Evolutionary conservation across 2,888 invertebrate species (phyloP).

Genomic region (Epistrophe grossulariae): DNA sequence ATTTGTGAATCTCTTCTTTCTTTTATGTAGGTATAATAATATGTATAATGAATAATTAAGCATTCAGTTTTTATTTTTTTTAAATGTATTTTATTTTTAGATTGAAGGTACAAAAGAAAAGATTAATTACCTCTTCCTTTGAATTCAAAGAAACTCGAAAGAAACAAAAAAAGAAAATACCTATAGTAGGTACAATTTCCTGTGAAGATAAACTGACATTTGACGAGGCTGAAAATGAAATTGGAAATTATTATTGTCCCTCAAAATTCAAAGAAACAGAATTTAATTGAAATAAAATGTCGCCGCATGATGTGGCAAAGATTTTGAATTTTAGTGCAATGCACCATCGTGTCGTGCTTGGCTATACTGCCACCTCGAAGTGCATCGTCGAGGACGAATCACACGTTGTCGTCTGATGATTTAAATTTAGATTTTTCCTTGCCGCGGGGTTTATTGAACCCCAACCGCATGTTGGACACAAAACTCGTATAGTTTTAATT

Average conservation of each 20-base stretch:
- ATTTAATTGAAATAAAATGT: slow-evolving; percentile 54
- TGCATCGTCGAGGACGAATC: slow-evolving; percentile 18
- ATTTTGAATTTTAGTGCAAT: slow-evolving; percentile 30
- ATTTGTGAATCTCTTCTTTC: no score
- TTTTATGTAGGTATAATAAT: neutral
- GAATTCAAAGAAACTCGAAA: neutral
- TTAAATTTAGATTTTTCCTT: slow-evolving; percentile 68
- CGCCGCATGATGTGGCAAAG: neutral
- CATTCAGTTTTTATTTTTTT: neutral
- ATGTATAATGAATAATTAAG: neutral
- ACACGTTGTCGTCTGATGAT: slow-evolving; percentile 26
- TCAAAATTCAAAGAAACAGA: slow-evolving; percentile 14
- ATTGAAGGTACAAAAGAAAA: neutral
- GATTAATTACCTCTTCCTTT: slow-evolving; percentile 1
- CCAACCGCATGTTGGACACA: slow-evolving; percentile 22
- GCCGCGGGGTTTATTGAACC: slow-evolving; percentile 67
- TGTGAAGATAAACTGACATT: slow-evolving; percentile 13
- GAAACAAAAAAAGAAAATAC: neutral
- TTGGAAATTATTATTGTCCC: slow-evolving; percentile 27
- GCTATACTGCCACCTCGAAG: neutral
- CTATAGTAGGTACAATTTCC: neutral
- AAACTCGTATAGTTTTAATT: slow-evolving; percentile 17
- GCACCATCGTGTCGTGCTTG: neutral
- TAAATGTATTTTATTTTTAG: slow-evolving; percentile 6
- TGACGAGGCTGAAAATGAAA: slow-evolving; percentile 19